A percentile compares a stretch with the other conserved stretches of the same genome.
phyloP scores from a whole-genome alignment of 2,888 invertebrate genomes.

The Mesorhabditis sp. region DNA sequence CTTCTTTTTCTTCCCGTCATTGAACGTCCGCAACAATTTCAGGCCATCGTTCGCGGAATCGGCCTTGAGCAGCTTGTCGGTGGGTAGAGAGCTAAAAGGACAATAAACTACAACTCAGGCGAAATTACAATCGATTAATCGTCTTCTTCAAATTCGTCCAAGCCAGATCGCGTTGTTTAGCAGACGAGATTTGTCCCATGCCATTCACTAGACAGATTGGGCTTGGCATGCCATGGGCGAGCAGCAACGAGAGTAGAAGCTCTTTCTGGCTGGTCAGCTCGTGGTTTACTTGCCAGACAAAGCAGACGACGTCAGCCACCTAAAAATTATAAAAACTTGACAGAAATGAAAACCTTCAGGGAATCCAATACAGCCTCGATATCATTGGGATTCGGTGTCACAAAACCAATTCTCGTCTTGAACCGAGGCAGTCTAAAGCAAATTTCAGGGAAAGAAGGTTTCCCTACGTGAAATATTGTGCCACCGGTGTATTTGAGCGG shows the following conservation, averaged over 20 bases:
- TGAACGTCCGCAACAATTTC: conserved; percentile 74
- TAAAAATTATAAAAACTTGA: conserved; percentile 36
- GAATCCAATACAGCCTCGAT: conserved; percentile 46
- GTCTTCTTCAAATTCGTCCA: conserved; percentile 12
- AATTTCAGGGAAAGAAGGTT: conserved; percentile 9
- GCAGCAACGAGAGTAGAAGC: conserved; percentile 37
- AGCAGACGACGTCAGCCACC: conserved; percentile 78
- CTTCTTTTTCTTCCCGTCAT: conserved; percentile 76
- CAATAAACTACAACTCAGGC: background rate
- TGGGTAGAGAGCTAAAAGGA: conserved; percentile 64
- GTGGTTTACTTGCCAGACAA: conserved; percentile 70
- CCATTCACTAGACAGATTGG: background rate
- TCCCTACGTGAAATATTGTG: conserved; percentile 35
- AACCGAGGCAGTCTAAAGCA: conserved; percentile 45
- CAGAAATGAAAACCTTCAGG: conserved; percentile 23
- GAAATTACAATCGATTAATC: conserved; percentile 5
- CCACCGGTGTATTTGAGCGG: conserved; percentile 24
- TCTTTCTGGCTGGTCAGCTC: conserved; percentile 40
- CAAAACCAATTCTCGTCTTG: conserved; percentile 43
- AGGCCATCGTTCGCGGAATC: conserved; percentile 70
- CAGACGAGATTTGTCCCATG: background rate
- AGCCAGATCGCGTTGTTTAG: background rate
- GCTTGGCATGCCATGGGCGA: conserved; percentile 38
- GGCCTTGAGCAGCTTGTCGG: conserved; percentile 76
- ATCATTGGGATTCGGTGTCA: conserved; percentile 36